Percentiles rank a stretch among this genome's conserved stretches.
These are phyloP conservation scores for Salvelinus sp. DNA, from an alignment of 2,113 vertebrate species.

Conservation along the genomic window DNA sequence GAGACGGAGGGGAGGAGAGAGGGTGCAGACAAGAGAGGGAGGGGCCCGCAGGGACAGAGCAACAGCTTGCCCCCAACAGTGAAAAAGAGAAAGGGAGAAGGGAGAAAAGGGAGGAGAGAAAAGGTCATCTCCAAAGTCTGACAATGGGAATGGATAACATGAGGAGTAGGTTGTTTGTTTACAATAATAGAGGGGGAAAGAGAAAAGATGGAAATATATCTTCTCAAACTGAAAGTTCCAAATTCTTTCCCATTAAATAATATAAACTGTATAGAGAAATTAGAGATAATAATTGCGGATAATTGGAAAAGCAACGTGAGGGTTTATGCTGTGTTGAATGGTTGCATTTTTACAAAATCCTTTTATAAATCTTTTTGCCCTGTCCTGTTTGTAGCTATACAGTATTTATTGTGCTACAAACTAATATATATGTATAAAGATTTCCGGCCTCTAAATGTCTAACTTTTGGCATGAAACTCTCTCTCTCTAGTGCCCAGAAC, in stretches of 20 bases:
- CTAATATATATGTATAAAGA: no score
- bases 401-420: no score
- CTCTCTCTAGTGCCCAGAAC: constrained; percentile 35
- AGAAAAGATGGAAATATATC: no score
- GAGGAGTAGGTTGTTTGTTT: constrained; percentile 60
- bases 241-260: not conserved
- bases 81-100: constrained; percentile 64
- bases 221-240: not conserved
- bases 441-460: constrained; percentile 14
- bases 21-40: constrained; percentile 67
- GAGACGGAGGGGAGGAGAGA: constrained; percentile 9
- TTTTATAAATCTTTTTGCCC: no score
- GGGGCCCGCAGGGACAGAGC: constrained; percentile 64
- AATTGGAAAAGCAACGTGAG: not conserved
- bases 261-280: not conserved
- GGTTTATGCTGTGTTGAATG: not conserved
- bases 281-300: not conserved
- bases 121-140: constrained; percentile 71
- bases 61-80: constrained; percentile 73
- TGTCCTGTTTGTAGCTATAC: no score
- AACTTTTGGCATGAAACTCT: not conserved
- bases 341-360: not conserved
- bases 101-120: constrained; percentile 42
- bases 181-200: constrained; percentile 28
- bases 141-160: constrained; percentile 74